A percentile compares a stretch with the other conserved stretches of the same genome.
phyloP scores from a whole-genome alignment of 2,113 vertebrate species.

The Caranx melampygus region DNA sequence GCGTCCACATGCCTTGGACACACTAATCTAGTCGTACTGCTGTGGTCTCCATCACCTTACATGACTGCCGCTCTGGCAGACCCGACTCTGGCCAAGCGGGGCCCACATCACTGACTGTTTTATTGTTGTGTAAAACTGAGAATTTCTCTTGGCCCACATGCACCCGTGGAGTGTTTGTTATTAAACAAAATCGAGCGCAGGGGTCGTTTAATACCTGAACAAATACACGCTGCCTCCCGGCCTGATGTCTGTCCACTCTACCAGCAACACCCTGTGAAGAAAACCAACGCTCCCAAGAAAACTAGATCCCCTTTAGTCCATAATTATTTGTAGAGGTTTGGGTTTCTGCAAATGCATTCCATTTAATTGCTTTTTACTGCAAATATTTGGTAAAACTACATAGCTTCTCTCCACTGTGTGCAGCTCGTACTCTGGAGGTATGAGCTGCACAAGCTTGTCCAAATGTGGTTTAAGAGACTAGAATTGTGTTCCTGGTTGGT shows the following conservation, averaged over 20 bases:
- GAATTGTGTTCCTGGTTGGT: constrained; percentile 12
- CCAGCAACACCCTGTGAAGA: constrained; percentile 53
- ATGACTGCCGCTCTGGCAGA: constrained; percentile 48
- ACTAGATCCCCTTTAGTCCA: constrained; percentile 39
- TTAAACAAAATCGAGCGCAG: constrained; percentile 45
- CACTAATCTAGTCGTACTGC: constrained; percentile 4
- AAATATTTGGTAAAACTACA: constrained; percentile 78
- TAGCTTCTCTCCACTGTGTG: constrained; percentile 16
- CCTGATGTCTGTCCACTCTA: constrained; percentile 57
- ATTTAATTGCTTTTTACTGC: constrained; percentile 80
- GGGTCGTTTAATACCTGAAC: constrained; percentile 71
- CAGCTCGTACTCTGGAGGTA: constrained; percentile 33
- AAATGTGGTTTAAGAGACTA: constrained; percentile 27
- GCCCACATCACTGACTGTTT: constrained; percentile 40
- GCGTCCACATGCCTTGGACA: background rate
- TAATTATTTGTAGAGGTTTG: constrained; percentile 79
- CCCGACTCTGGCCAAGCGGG: background rate
- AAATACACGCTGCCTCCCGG: constrained; percentile 73
- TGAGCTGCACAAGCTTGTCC: constrained; percentile 21
- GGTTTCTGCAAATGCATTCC: constrained; percentile 78
- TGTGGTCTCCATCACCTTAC: constrained; percentile 51
- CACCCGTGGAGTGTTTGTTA: constrained; percentile 61
- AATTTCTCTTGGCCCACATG: constrained; percentile 52
- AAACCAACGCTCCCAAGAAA: constrained; percentile 64
- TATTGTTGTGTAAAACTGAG: constrained; percentile 44